Conservation (phyloP, 1,140 invertebrate genomes). For the Drosophila ogumai region DNA sequence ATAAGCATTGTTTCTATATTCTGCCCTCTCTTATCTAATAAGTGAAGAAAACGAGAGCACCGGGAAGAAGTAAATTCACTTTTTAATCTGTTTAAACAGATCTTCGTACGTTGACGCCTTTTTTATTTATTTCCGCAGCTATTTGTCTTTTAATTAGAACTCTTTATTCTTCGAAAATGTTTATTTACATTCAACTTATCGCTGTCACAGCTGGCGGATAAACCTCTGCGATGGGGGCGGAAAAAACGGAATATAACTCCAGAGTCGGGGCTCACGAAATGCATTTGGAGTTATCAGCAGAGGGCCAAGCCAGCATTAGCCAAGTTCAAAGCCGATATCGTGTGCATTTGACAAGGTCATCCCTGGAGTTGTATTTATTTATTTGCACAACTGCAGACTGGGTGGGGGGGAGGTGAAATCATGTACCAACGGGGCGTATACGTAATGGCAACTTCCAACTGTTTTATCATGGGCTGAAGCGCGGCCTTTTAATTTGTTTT, state of each 20-base stretch:
- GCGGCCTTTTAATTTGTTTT: conserved; percentile 47
- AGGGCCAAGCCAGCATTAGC: conserved; percentile 22
- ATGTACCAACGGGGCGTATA: conserved; percentile 47
- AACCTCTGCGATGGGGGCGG: conserved; percentile 15
- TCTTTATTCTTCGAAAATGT: conserved; percentile 51
- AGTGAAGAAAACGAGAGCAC: background rate
- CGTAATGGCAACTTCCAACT: conserved; percentile 37
- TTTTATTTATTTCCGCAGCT: conserved; percentile 12
- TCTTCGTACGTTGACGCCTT: conserved; percentile 30
- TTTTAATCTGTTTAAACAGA: conserved; percentile 49
- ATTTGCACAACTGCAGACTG: conserved; percentile 61
- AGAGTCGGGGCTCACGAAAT: background rate
- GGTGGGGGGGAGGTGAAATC: background rate
- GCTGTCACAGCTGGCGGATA: conserved; percentile 37
- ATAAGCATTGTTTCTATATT: conserved; percentile 13
- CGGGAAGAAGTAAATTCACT: conserved; percentile 27
- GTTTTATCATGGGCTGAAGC: conserved; percentile 32
- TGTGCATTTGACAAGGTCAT: conserved; percentile 36
- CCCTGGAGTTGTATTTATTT: conserved; percentile 6
- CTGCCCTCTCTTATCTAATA: conserved; percentile 15
- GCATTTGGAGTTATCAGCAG: conserved; percentile 20
- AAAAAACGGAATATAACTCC: conserved; percentile 1
- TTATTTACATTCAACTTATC: conserved; percentile 59
- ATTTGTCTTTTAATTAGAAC: conserved; percentile 63
- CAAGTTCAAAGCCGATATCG: conserved; percentile 68